Evolutionary conservation across 2,888 invertebrate species (phyloP).

Genomic region (Parasteatoda lunata): DNA sequence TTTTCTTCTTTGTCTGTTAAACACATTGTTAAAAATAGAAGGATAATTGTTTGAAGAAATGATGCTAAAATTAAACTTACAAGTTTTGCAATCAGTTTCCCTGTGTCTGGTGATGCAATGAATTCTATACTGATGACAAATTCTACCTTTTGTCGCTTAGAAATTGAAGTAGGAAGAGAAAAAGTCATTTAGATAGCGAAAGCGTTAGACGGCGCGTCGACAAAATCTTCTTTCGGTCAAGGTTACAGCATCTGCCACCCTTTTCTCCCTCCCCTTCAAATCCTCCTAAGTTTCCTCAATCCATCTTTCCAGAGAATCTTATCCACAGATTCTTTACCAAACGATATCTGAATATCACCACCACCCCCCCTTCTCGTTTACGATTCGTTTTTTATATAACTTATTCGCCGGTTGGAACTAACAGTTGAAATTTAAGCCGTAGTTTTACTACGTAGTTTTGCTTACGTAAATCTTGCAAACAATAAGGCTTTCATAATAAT

Average conservation of each 20-base stretch:
- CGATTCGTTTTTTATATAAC: too few species aligned
- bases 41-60: too few species aligned
- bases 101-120: background rate
- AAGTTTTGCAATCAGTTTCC: background rate
- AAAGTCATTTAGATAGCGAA: background rate
- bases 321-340: background rate
- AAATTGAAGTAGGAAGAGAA: conserved; percentile 8
- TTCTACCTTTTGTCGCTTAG: background rate
- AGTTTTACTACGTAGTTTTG: too few species aligned
- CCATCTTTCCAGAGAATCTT: background rate
- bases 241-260: conserved; percentile 25
- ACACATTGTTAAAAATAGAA: background rate
- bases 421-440: too few species aligned
- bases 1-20: background rate
- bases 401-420: too few species aligned
- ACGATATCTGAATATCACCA: background rate
- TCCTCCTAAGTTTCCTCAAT: background rate
- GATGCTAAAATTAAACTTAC: background rate
- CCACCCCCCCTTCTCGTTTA: background rate
- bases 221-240: conserved; percentile 53
- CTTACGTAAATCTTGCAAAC: too few species aligned
- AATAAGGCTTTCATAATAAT: too few species aligned
- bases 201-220: conserved; percentile 51
- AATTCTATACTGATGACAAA: background rate
- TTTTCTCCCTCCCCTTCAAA: conserved; percentile 13